phyloP scores from a whole-genome alignment of 1,140 invertebrate genomes.

The Drosophila biarmipes region DNA sequence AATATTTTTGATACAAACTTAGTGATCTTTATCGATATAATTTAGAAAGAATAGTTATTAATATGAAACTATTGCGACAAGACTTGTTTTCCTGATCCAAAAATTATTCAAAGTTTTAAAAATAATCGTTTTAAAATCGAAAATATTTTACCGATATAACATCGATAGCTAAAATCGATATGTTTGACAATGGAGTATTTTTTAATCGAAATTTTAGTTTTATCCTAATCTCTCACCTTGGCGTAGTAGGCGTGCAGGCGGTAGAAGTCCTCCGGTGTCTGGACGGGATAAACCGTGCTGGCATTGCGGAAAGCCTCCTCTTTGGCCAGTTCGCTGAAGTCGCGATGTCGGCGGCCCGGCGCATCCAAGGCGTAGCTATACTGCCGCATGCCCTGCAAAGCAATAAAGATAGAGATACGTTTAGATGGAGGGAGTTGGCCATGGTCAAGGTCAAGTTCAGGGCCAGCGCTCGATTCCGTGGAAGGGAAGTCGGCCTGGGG shows the following conservation, averaged over 20 bases:
- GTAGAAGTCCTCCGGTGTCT: conserved; percentile 88
- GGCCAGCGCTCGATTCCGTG: conserved; percentile 6
- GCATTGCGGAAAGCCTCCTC: conserved; percentile 86
- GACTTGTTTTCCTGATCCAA: too few species aligned
- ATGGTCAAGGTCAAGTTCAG: conserved; percentile 22
- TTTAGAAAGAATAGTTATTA: too few species aligned
- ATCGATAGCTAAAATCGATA: too few species aligned
- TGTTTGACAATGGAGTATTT: too few species aligned
- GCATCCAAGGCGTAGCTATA: conserved; percentile 85
- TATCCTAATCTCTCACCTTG: conserved; percentile 84
- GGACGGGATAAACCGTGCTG: conserved; percentile 88
- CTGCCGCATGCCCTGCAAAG: conserved; percentile 86
- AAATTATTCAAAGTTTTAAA: too few species aligned
- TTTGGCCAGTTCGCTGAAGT: conserved; percentile 84
- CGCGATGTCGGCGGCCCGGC: conserved; percentile 85
- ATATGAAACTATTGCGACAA: too few species aligned
- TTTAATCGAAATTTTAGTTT: too few species aligned
- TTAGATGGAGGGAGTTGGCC: conserved; percentile 2
- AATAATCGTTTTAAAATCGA: too few species aligned
- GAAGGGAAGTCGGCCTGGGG: conserved; percentile 3
- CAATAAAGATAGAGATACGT: conserved; percentile 15
- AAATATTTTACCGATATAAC: too few species aligned
- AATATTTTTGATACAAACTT: too few species aligned
- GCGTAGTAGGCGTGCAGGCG: conserved; percentile 90
- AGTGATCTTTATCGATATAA: too few species aligned